Evolutionary conservation across 1,140 invertebrate species (phyloP), one percentile per base, ranked within the genome.

Genomic region (Euura lappo): DNA sequence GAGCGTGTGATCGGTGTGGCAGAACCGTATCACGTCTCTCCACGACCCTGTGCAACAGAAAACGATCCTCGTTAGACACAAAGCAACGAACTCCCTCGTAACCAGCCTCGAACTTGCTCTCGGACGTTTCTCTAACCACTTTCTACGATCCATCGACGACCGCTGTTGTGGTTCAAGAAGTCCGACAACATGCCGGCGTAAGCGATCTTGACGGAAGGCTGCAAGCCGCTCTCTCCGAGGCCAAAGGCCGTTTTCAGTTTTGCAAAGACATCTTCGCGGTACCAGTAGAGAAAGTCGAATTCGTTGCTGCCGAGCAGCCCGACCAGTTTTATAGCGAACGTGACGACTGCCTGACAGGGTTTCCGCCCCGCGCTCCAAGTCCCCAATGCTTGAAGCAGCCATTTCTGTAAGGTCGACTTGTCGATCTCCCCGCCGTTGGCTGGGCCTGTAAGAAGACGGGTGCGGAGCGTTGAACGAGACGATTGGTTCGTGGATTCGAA

Each of bases 191-290:
- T 86, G 13, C 86, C 86, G n/a, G 91, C 87, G 45, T 89, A 90
- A n/a, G 88, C 90, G 65, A 91, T 85, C 80, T 92, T 92, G n/a
- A 91, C 80, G 1, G 89, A 90, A 0, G 91, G 89, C 67, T 85
- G 72, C 44, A 85, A 82, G 69, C 85, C 72, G 43, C 83, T 71
- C 65, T 79, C 75, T 44, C 77, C 71, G 43, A 87, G 76, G 69
- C 86, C 79, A 72, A 86, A 85, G 13, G 82, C 75, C 71, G 69
- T 68, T 8, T 84, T 83, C 2, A 89, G 65, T 68, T 82, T 84
- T 69, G 86, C 79, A 65, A 84, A 89, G 1, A 89, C 72, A 72
- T 89, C 79, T 6, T 81, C 69, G 11, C 71, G 73, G 1, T 85
- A 76, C 70, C 86, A 83, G 42, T 77, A 71, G 43, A 84, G 73